Evolutionary conservation across 2,797 vertebrate genomes (phyloP).

Genomic region (Apodemus agrarius): DNA sequence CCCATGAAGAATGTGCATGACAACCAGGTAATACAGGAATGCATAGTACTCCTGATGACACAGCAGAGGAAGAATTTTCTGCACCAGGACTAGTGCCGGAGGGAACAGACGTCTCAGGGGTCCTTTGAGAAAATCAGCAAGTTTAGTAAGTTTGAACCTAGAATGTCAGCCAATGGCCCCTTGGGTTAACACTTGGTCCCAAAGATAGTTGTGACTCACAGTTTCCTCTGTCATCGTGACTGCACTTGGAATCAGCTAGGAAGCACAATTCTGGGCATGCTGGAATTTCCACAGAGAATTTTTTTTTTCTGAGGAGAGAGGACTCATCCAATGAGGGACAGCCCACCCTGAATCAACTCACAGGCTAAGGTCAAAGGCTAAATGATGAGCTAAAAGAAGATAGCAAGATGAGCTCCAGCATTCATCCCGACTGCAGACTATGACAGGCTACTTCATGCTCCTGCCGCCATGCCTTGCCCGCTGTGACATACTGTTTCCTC

Average conservation of each 20-base stretch:
- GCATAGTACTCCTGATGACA: background rate
- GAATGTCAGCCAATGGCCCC: background rate
- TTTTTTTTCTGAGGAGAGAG: background rate
- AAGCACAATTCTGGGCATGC: background rate
- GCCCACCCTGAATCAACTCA: background rate
- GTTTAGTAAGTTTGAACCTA: rapidly evolving
- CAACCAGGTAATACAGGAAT: rapidly evolving
- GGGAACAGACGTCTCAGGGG: background rate
- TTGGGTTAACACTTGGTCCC: background rate
- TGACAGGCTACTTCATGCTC: background rate
- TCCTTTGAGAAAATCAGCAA: rapidly evolving
- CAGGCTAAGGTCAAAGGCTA: background rate
- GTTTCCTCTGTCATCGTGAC: background rate
- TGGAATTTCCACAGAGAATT: background rate
- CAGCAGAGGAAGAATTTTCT: background rate
- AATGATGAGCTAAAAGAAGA: background rate
- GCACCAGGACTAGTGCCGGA: rapidly evolving
- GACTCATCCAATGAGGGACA: background rate
- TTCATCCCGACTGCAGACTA: too few relatives aligned
- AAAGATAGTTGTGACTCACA: background rate
- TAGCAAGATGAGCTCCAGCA: background rate
- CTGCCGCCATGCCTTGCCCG: too few relatives aligned
- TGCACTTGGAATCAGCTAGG: background rate
- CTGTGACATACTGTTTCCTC: background rate
- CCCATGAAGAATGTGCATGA: too few relatives aligned